Evolutionary conservation across 1,140 invertebrate genomes (phyloP), one percentile per base, ranked within the genome.

Genomic region (Drosophila prosaltans): DNA sequence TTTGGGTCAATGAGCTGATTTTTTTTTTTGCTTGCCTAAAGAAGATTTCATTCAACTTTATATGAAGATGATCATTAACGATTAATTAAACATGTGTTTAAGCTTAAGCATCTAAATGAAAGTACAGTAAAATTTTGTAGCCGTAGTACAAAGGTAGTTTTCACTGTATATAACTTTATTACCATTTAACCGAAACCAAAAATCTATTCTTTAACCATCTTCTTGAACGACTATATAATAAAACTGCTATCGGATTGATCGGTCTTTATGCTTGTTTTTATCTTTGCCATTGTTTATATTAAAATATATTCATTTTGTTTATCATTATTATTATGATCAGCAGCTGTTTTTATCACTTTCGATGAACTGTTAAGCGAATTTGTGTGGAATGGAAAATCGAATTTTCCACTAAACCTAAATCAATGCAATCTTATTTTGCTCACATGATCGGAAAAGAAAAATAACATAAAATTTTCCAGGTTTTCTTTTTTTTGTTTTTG

Each of bases 331-430:
- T 43, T 43, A 43, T 43, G 41, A 43, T 43, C 41, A 5, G 41
- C 45, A 51, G 45, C 45, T 51, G 45, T 24, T 51, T 51, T 51
- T 51, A 51, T 51, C 45, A 51, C 45, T 51, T 51, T 51, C 24
- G 24, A 51, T 51, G 45, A 51, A 51, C 21, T 51, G 45, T 26
- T 24, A 51, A 24, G 24, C 24, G 21, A 51, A 51, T 51, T 51
- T 26, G 9, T 51, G 45, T 26, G 45, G 45, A 21, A 51, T 26
- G 45, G 45, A 21, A 51, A 43, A 40, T 9, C 9, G 11, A 40
- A 40, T 36, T 36, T 36, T 36, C 4, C 32, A 36, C 32, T 36
- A 36, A 5, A 40, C 39, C 11, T 11, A 40, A 40, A 40, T 40
- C 39, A 40, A 26, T 51, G 45, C 21, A 36, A 36, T 36, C 32